phyloP scores from a whole-genome alignment of 2,888 invertebrate genomes.

The Caenorhabditis sulstoni region DNA sequence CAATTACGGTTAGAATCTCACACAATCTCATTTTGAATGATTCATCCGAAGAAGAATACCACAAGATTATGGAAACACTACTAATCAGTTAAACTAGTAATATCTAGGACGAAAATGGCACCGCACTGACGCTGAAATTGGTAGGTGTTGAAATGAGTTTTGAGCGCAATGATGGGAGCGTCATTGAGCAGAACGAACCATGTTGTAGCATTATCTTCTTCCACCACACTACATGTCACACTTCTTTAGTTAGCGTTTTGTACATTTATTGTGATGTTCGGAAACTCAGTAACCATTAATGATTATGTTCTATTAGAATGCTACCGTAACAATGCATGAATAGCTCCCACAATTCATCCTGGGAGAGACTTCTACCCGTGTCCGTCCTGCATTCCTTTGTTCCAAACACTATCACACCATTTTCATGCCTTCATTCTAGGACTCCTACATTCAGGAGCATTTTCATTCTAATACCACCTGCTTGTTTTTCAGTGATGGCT shows the following conservation, averaged over 20 bases:
- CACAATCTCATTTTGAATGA: conserved; percentile 54
- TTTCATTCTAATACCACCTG: too few relatives aligned
- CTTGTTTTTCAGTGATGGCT: conserved; percentile 66
- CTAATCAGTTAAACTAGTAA: conserved; percentile 41
- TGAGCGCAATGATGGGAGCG: conserved; percentile 20
- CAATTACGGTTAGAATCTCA: conserved; percentile 42
- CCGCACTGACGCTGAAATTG: conserved; percentile 69
- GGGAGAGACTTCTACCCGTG: conserved; percentile 29
- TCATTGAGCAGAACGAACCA: conserved; percentile 37
- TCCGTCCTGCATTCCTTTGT: conserved; percentile 38
- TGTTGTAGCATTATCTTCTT: conserved; percentile 56
- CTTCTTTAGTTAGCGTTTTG: conserved; percentile 31
- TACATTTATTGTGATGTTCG: conserved; percentile 45
- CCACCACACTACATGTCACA: conserved; percentile 40
- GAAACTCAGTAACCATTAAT: conserved; percentile 1
- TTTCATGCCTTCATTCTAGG: conserved; percentile 14
- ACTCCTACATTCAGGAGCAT: too few relatives aligned
- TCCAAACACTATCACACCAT: conserved; percentile 36
- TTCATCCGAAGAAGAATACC: conserved; percentile 12
- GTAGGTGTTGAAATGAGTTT: conserved; percentile 47
- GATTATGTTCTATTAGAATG: conserved; percentile 9
- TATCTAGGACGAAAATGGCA: conserved; percentile 72
- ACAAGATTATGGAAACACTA: conserved; percentile 34
- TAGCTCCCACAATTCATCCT: conserved; percentile 6
- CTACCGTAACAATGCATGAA: conserved; percentile 17